phyloP scores from a whole-genome alignment of 1,140 invertebrate species.

The Euwallacea similis region DNA sequence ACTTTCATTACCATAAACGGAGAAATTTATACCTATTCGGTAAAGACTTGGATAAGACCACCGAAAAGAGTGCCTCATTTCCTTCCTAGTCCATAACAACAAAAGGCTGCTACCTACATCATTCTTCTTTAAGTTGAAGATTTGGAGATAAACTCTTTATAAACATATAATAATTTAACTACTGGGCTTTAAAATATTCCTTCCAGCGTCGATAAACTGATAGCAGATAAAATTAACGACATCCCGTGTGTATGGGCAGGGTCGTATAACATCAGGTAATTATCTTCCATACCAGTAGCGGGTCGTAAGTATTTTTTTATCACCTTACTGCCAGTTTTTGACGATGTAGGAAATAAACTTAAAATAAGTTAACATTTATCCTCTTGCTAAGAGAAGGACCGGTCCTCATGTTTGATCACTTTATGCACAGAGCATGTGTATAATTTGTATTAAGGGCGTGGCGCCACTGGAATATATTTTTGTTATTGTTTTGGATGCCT shows the following conservation, averaged over 20 bases:
- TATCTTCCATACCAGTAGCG: slow-evolving; percentile 33
- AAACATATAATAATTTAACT: slow-evolving; percentile 41
- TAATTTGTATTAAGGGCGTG: not conserved
- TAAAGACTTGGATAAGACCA: not conserved
- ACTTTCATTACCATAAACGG: not conserved
- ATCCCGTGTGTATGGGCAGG: slow-evolving; percentile 39
- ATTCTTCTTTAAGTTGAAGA: slow-evolving; percentile 26
- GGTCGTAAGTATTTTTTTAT: not conserved
- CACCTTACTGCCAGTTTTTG: too few relatives aligned
- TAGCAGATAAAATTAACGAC: slow-evolving; percentile 41
- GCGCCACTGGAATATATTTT: slow-evolving; percentile 30
- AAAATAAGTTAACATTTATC: too few relatives aligned
- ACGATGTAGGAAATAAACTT: too few relatives aligned
- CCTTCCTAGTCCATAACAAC: slow-evolving; percentile 4
- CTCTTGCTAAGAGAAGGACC: too few relatives aligned
- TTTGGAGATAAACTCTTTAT: slow-evolving; percentile 40
- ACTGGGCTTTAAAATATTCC: slow-evolving; percentile 42
- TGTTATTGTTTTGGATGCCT: slow-evolving; percentile 37
- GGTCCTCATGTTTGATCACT: too few relatives aligned
- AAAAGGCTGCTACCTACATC: slow-evolving; percentile 8
- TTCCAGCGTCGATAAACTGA: slow-evolving; percentile 40
- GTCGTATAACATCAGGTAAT: slow-evolving; percentile 39
- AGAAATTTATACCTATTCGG: not conserved
- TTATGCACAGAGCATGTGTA: too few relatives aligned
- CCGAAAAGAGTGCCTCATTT: not conserved